phyloP scores from a whole-genome alignment of 2,888 invertebrate genomes.

The Xanthia icteritia region DNA sequence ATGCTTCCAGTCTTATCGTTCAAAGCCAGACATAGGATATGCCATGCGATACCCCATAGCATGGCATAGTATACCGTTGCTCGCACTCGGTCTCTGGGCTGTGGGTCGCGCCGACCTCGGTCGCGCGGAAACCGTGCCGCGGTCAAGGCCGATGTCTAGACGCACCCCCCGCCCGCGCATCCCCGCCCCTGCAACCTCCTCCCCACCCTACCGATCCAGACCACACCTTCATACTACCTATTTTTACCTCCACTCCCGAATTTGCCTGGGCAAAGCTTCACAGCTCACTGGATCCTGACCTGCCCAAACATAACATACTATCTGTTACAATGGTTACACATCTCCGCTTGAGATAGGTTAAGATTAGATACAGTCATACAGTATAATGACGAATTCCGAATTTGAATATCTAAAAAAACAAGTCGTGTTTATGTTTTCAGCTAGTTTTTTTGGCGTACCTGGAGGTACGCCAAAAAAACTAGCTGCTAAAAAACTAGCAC shows the following conservation, averaged over 20 bases:
- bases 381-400: constrained; percentile 50
- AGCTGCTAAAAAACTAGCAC: too few relatives aligned
- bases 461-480: too few relatives aligned
- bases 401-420: constrained; percentile 48
- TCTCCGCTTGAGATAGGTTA: constrained; percentile 53
- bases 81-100: constrained; percentile 86
- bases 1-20: constrained; percentile 6
- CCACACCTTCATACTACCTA: constrained; percentile 76
- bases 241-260: constrained; percentile 80
- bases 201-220: constrained; percentile 65
- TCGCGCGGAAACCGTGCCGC: constrained; percentile 87
- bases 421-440: constrained; percentile 52
- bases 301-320: constrained; percentile 68
- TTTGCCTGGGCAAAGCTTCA: constrained; percentile 80
- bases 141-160: constrained; percentile 90
- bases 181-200: constrained; percentile 68
- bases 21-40: constrained; percentile 19
- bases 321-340: constrained; percentile 37
- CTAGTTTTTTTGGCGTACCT: constrained; percentile 43
- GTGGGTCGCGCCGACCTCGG: constrained; percentile 85
- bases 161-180: constrained; percentile 77
- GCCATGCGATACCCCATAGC: constrained; percentile 35
- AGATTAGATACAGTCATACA: constrained; percentile 54
- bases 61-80: constrained; percentile 65
- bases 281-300: constrained; percentile 76